These are phyloP conservation scores for Pogonomyrmex californicus DNA, from an alignment of 1,140 invertebrate genomes.

Conservation along the genomic window DNA sequence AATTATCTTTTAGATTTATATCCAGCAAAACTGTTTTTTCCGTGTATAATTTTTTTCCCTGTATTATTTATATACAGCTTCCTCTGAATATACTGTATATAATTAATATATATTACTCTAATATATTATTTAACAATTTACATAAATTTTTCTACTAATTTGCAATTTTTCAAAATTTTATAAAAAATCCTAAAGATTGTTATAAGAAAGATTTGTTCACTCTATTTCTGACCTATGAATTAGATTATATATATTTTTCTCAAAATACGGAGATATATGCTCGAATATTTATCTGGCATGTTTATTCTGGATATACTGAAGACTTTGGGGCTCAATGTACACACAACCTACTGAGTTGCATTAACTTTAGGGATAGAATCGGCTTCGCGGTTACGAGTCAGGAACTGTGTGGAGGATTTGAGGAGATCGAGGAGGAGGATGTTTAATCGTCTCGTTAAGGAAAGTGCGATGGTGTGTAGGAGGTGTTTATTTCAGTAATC, in stretches of 20 bases:
- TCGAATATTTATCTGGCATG: conserved; percentile 26
- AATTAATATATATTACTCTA: neutral
- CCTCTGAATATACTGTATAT: neutral
- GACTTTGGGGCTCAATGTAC: conserved; percentile 25
- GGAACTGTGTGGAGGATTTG: conserved; percentile 25
- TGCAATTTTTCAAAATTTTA: neutral
- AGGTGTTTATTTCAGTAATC: conserved; percentile 60
- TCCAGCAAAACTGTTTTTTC: too few relatives aligned
- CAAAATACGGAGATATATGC: conserved; percentile 1
- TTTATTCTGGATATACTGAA: conserved; percentile 34
- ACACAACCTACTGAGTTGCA: conserved; percentile 35
- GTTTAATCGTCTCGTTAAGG: conserved; percentile 40
- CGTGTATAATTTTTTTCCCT: neutral
- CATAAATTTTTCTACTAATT: neutral
- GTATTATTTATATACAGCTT: neutral
- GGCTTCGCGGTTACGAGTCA: conserved; percentile 44
- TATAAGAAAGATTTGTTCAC: neutral
- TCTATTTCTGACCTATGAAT: neutral
- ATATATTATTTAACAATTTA: neutral
- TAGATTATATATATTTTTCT: conserved; percentile 8
- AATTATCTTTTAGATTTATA: too few relatives aligned
- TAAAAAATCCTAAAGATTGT: neutral
- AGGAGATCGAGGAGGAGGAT: conserved; percentile 15
- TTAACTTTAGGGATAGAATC: conserved; percentile 57
- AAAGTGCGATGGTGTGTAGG: conserved; percentile 24